Percentiles rank a stretch among this genome's conserved stretches.
These are phyloP conservation scores for Fregetta grallaria DNA, from an alignment of 2,113 vertebrate species.

Conservation along the genomic window DNA sequence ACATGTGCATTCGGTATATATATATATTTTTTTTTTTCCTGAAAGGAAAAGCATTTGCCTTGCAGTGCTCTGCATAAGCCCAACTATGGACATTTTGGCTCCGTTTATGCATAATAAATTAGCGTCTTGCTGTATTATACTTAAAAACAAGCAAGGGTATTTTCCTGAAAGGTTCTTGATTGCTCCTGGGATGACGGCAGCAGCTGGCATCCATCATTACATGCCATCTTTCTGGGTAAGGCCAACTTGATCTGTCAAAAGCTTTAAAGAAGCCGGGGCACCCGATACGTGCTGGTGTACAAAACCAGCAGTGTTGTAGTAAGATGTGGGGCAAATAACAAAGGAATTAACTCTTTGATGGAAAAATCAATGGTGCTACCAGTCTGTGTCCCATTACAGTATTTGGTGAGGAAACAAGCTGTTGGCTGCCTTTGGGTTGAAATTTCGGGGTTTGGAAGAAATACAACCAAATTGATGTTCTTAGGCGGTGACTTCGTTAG, in stretches of 20 bases:
- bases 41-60: not conserved
- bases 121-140: not conserved
- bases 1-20: not conserved
- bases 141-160: not conserved
- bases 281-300: not conserved
- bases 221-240: not conserved
- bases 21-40: too few relatives aligned
- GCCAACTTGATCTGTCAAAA: not conserved
- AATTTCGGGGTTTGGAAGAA: not conserved
- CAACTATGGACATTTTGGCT: not conserved
- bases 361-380: not conserved
- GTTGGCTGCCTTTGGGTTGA: not conserved
- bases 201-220: not conserved
- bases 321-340: not conserved
- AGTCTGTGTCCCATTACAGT: not conserved
- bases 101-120: not conserved
- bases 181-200: not conserved
- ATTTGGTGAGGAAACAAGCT: not conserved
- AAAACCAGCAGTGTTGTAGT: not conserved
- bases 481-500: not conserved
- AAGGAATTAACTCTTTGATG: not conserved
- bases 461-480: not conserved
- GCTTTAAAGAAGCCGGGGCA: not conserved
- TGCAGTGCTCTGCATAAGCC: not conserved
- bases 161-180: not conserved